Base-by-base conservation (phyloP, 2,113 vertebrate genomes). In the Smithornis capensis region DNA sequence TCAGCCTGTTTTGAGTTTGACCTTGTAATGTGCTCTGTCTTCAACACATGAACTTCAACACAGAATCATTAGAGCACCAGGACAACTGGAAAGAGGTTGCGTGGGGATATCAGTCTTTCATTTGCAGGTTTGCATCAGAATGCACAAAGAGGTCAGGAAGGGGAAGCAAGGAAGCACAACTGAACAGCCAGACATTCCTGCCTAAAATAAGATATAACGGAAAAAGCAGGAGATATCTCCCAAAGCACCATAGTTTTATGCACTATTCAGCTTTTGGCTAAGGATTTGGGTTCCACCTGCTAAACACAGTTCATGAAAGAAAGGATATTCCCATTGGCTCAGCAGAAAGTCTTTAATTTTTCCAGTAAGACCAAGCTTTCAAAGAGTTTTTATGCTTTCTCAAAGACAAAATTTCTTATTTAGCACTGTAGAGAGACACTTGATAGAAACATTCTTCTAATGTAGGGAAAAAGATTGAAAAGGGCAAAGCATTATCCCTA, bases 381-480 rank as follows among this genome's bases (percentile, higher is more conserved):
- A 69, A 55, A 59, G 38, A 82, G 22, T 35, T 89, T 79, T 78
- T 62, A 9, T 69, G 37, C 42, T 59, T 93, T 67, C 35, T 70
- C 69, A 42, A 64, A 87, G 68, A 82, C 44, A 85, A 23, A 86
- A 81, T 55, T 83, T 90, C 35, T 70, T 82, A n/a, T 35, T 67
- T 80, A 83, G 50, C 28, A 4, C 25, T 87, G 27, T 91, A 40
- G 59, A 85, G 49, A 77, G 27, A 67, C 29, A 35, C 37, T 89
- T 62, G 52, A 83, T 55, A 70, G 49, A 94, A 83, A 31, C 23
- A 56, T 86, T 77, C 86, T 73, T 27, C 67, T 91, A 81, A 77
- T 2, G 2, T 38, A 91, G 76, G 57, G 65, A 73, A 69, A 84
- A 91, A 55, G 50, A 73, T 24, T 71, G 57, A 84, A 95, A 94